Conservation (phyloP, 2,888 invertebrate genomes). For the Erebia ligea region DNA sequence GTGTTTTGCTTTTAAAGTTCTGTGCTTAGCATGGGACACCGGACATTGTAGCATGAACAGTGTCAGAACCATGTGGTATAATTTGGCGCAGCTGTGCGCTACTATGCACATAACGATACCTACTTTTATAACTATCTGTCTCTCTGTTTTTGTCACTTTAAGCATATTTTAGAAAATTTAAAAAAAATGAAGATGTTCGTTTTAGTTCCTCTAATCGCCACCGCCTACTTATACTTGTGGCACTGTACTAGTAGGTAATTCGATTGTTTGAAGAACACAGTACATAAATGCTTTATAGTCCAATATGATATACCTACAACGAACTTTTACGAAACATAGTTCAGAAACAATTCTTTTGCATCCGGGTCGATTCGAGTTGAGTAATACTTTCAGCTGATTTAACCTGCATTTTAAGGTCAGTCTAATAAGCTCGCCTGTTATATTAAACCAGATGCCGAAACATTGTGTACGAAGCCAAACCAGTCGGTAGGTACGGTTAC, state of each 20-base stretch:
- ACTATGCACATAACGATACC: too few species aligned
- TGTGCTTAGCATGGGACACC: too few species aligned
- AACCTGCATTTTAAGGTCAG: slow-evolving; percentile 33
- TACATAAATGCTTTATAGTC: not conserved
- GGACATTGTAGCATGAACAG: too few species aligned
- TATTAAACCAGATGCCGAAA: slow-evolving; percentile 27
- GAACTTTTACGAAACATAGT: slow-evolving; percentile 20
- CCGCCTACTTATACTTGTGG: too few species aligned
- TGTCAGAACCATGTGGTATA: too few species aligned
- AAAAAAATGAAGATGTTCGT: too few species aligned
- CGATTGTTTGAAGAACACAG: slow-evolving; percentile 13
- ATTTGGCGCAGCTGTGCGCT: too few species aligned
- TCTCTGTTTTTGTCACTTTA: too few species aligned
- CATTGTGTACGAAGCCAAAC: slow-evolving; percentile 30
- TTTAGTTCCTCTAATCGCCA: too few species aligned
- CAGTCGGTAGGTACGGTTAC: slow-evolving; percentile 34
- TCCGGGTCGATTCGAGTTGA: slow-evolving; percentile 44
- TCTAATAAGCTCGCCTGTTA: slow-evolving; percentile 27
- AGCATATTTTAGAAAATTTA: too few species aligned
- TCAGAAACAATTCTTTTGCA: slow-evolving; percentile 34
- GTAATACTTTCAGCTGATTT: slow-evolving; percentile 36
- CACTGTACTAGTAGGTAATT: not conserved
- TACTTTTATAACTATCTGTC: too few species aligned
- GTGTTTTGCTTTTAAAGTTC: too few species aligned
- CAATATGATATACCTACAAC: slow-evolving; percentile 8